These are phyloP conservation scores for Eupithecia vulgata DNA, from an alignment of 2,888 invertebrate species.

Conservation along the genomic window DNA sequence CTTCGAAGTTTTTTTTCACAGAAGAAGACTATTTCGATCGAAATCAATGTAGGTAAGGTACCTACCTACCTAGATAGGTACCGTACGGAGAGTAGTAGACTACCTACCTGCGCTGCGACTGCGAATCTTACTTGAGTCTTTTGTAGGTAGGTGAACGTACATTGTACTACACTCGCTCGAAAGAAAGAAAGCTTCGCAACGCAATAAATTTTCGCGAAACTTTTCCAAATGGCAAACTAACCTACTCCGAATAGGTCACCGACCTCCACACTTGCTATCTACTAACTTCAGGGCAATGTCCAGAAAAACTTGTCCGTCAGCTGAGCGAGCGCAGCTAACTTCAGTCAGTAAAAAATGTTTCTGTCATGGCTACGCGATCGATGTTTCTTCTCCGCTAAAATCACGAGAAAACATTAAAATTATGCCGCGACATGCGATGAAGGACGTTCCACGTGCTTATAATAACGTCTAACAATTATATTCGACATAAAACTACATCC, in stretches of 20 bases:
- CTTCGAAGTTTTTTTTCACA: too few relatives aligned
- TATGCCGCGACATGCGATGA: constrained; percentile 68
- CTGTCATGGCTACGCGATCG: constrained; percentile 83
- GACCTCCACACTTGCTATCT: constrained; percentile 55
- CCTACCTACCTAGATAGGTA: too few relatives aligned
- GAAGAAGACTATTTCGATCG: too few relatives aligned
- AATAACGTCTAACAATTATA: constrained; percentile 64
- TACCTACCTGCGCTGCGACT: too few relatives aligned
- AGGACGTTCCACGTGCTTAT: constrained; percentile 55
- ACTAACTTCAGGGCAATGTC: constrained; percentile 65
- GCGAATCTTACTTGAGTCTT: neutral
- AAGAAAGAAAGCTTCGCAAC: neutral
- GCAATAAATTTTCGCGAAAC: too few relatives aligned
- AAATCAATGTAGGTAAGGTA: too few relatives aligned
- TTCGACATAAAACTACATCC: constrained; percentile 56
- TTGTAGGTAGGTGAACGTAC: neutral
- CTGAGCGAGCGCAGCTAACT: constrained; percentile 74
- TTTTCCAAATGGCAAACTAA: constrained; percentile 40
- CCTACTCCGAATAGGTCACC: constrained; percentile 59
- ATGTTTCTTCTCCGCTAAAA: constrained; percentile 71
- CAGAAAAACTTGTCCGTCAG: constrained; percentile 75
- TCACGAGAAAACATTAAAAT: constrained; percentile 76
- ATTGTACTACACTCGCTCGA: neutral
- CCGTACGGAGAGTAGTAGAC: too few relatives aligned
- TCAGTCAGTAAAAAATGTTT: constrained; percentile 73